These are phyloP conservation scores for Caranx ignobilis DNA, from an alignment of 2,113 vertebrate genomes.

Conservation along the genomic window DNA sequence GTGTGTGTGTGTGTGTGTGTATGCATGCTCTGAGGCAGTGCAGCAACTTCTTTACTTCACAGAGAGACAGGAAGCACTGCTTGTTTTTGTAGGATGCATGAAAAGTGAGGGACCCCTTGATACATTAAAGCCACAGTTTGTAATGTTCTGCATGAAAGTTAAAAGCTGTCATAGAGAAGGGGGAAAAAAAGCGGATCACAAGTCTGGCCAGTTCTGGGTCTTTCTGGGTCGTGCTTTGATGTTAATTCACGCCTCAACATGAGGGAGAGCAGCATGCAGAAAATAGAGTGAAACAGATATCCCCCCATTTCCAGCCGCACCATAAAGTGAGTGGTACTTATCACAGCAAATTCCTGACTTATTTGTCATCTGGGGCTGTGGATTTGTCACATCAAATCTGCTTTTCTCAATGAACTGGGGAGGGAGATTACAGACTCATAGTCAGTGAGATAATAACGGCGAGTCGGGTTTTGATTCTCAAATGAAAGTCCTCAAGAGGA, in stretches of 20 bases:
- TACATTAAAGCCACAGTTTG: constrained; percentile 16
- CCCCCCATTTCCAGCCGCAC: constrained; percentile 21
- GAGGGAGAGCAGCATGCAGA: constrained; percentile 20
- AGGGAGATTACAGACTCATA: constrained; percentile 70
- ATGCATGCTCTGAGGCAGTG: not conserved
- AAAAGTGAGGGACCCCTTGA: not conserved
- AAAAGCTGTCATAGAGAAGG: not conserved
- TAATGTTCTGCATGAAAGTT: constrained; percentile 23
- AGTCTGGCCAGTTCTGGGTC: not conserved
- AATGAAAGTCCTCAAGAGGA: constrained; percentile 63
- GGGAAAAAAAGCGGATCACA: not conserved
- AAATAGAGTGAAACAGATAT: constrained; percentile 36
- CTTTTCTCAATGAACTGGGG: constrained; percentile 71
- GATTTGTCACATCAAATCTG: constrained; percentile 78
- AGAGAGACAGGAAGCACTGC: constrained; percentile 6
- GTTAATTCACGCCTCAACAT: constrained; percentile 20
- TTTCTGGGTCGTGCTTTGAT: constrained; percentile 52
- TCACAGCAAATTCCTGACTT: constrained; percentile 61
- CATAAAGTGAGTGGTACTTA: constrained; percentile 60
- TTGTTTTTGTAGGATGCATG: constrained; percentile 31
- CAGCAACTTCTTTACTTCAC: constrained; percentile 22
- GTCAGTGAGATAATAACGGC: constrained; percentile 60
- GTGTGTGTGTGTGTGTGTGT: constrained; percentile 10
- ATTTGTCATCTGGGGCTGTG: constrained; percentile 73
- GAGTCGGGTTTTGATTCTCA: constrained; percentile 56